phyloP scores from a whole-genome alignment of 2,888 invertebrate species.

The Copidosoma aretas region DNA sequence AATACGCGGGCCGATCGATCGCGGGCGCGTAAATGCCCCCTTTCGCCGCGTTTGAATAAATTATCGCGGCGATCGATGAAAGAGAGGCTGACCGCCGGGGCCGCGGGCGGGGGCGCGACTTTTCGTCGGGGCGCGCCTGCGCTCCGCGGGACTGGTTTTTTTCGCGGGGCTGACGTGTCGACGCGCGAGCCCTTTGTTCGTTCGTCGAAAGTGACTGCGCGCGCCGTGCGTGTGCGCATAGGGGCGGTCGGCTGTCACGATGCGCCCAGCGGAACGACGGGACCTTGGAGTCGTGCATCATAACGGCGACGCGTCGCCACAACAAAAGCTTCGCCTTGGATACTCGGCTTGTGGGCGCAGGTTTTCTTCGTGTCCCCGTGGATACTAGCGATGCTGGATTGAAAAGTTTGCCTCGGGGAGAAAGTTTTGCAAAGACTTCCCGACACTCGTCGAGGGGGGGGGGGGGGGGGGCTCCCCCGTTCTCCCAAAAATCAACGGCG shows the following conservation, averaged over 20 bases:
- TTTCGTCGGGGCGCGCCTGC: not conserved
- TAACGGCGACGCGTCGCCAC: not conserved
- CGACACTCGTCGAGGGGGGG: too few species aligned
- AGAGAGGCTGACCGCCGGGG: not conserved
- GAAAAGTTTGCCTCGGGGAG: too few species aligned
- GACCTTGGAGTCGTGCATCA: too few species aligned
- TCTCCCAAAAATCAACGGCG: too few species aligned
- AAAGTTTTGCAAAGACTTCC: too few species aligned
- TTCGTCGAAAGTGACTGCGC: too few species aligned
- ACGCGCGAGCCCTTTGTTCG: not conserved
- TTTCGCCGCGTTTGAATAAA: not conserved
- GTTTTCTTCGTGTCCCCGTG: too few species aligned
- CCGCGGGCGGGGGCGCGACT: not conserved
- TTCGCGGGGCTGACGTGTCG: not conserved
- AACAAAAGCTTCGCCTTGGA: not conserved
- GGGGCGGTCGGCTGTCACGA: too few species aligned
- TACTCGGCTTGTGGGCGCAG: not conserved
- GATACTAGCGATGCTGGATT: too few species aligned
- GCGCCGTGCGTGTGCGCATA: not conserved
- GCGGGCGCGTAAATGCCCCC: not conserved
- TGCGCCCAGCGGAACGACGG: not conserved
- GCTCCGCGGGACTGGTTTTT: not conserved
- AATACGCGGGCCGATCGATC: not conserved
- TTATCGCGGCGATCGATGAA: not conserved
- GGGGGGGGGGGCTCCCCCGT: too few species aligned